Evolutionary conservation across 2,888 invertebrate species (phyloP).

Genomic region (Amiota communis): DNA sequence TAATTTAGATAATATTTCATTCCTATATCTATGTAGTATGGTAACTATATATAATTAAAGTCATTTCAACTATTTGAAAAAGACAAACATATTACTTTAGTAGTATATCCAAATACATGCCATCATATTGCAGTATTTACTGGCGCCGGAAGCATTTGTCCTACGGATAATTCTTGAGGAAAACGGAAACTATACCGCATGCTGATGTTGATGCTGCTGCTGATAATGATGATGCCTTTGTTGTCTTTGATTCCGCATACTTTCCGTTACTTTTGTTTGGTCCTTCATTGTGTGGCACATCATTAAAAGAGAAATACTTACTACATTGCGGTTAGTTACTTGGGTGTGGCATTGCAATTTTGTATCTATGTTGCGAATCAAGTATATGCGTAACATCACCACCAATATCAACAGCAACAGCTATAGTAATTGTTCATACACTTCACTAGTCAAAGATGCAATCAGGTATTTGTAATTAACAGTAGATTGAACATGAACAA

Average conservation of each 20-base stretch:
- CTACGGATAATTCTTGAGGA: constrained; percentile 28
- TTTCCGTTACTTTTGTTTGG: constrained; percentile 30
- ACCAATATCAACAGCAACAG: background rate
- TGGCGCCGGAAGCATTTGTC: constrained; percentile 17
- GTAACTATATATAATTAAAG: no score
- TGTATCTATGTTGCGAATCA: background rate
- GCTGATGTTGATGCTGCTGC: no score
- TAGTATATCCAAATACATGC: background rate
- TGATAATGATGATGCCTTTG: constrained; percentile 10
- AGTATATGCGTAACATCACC: background rate
- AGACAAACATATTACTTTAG: background rate
- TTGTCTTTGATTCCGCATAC: constrained; percentile 49
- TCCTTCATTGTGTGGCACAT: background rate
- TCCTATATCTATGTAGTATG: no score
- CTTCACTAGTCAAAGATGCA: constrained; percentile 1
- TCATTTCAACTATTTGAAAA: no score
- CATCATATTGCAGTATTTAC: constrained; percentile 43
- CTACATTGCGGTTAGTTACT: background rate
- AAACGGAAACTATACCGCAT: constrained; percentile 56
- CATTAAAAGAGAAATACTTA: constrained; percentile 8
- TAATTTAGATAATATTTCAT: no score
- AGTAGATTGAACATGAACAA: constrained; percentile 10
- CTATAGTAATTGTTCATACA: background rate
- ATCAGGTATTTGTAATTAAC: constrained; percentile 14
- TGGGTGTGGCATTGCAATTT: background rate